These are phyloP conservation scores for Buceros bicornis DNA, from an alignment of 2,797 vertebrate species.

Conservation along the genomic window DNA sequence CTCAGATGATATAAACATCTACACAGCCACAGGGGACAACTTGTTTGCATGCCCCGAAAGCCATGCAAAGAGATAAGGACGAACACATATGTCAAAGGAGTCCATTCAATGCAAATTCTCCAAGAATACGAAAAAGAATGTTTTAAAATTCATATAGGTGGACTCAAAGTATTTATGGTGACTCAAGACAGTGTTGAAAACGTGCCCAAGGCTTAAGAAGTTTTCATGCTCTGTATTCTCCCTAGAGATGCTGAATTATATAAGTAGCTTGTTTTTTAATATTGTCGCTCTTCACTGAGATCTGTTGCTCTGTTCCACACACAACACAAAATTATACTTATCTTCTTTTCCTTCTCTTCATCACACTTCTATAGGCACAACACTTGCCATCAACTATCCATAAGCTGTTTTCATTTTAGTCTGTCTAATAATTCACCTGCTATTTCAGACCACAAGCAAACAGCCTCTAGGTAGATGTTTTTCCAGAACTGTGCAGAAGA, in stretches of 20 bases:
- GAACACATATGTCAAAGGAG: fast-evolving
- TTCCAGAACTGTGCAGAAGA: fast-evolving
- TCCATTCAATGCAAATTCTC: background rate
- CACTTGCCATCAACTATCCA: background rate
- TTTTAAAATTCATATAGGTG: background rate
- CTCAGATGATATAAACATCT: background rate
- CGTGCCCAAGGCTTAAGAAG: background rate
- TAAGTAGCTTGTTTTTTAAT: background rate
- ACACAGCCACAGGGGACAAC: background rate
- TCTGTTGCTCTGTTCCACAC: background rate
- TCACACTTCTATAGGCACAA: background rate
- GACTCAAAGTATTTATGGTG: background rate
- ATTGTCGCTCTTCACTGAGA: background rate
- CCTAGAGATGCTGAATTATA: background rate
- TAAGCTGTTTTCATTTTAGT: background rate
- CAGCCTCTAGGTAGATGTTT: background rate
- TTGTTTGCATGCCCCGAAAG: background rate
- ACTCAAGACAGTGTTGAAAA: background rate
- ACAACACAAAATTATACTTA: background rate
- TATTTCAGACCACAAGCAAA: background rate
- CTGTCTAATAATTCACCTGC: background rate
- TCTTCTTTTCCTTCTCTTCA: background rate
- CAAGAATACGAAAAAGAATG: background rate
- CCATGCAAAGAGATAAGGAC: background rate
- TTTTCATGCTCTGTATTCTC: background rate